Conservation (phyloP, 2,888 invertebrate genomes). For the Priocnemis perturbator region DNA sequence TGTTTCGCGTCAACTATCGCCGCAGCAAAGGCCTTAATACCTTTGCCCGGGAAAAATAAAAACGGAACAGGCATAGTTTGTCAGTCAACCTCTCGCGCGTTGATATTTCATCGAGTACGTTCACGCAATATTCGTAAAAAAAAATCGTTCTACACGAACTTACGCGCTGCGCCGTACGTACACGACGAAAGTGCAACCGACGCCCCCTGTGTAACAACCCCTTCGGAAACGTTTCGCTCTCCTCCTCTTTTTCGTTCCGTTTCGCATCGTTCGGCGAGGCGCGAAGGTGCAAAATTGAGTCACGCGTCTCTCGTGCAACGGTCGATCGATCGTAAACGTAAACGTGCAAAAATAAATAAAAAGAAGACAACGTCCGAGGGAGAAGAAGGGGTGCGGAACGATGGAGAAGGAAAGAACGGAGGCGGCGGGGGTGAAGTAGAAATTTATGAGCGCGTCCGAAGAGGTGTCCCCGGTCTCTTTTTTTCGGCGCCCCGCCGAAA, state of each 20-base stretch:
- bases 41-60: background rate
- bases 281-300: slow-evolving; percentile 19
- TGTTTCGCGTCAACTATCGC: too few species aligned
- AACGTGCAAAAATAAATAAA: background rate
- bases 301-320: slow-evolving; percentile 7
- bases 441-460: slow-evolving; percentile 13
- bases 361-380: background rate
- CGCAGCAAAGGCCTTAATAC: background rate
- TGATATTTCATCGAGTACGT: too few species aligned
- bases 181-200: too few species aligned
- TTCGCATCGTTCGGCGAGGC: slow-evolving; percentile 5
- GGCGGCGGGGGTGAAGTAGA: background rate
- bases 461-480: slow-evolving; percentile 2
- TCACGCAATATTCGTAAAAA: too few species aligned
- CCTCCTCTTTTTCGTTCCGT: background rate
- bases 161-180: too few species aligned
- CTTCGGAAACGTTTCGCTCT: background rate
- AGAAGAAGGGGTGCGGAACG: background rate
- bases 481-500: too few species aligned
- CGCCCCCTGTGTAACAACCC: background rate
- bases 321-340: slow-evolving; percentile 17
- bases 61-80: too few species aligned
- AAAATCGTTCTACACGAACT: too few species aligned
- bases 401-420: slow-evolving; percentile 5
- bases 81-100: too few species aligned